phyloP scores from a whole-genome alignment of 2,113 vertebrate species.

The Cyprinodon variegatus region DNA sequence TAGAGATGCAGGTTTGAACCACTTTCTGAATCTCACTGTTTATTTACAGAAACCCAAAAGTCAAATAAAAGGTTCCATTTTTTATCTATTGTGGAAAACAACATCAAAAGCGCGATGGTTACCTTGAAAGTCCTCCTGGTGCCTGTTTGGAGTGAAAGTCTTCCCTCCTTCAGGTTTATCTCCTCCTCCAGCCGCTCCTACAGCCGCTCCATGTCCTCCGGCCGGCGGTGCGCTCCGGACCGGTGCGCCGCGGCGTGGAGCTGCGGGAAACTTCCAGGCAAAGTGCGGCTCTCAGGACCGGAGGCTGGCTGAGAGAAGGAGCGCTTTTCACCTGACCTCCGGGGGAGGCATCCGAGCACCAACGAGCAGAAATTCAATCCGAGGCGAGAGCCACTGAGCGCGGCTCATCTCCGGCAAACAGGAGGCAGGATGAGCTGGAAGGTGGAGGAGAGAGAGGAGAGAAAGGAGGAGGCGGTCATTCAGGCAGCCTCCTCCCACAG shows the following conservation, averaged over 20 bases:
- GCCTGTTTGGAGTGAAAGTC: neutral
- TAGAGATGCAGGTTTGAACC: neutral
- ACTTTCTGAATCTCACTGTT: neutral
- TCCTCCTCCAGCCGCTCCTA: neutral
- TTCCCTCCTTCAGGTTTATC: slow-evolving; percentile 9
- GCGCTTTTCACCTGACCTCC: slow-evolving; percentile 20
- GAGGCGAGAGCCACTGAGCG: slow-evolving; percentile 46
- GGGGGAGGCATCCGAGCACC: slow-evolving; percentile 47
- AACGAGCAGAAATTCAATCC: slow-evolving; percentile 47
- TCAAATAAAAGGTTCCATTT: too few relatives aligned
- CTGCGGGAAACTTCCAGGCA: slow-evolving; percentile 42
- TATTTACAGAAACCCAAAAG: neutral
- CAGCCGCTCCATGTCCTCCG: slow-evolving; percentile 25
- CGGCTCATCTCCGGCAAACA: slow-evolving; percentile 26
- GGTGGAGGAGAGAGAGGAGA: neutral
- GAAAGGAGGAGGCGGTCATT: neutral
- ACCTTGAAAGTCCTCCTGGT: slow-evolving; percentile 48
- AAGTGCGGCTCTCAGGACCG: slow-evolving; percentile 25
- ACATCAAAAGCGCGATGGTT: neutral
- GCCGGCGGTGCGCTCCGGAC: slow-evolving; percentile 2
- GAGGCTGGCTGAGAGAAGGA: neutral
- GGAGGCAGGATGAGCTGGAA: neutral
- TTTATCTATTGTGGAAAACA: neutral
- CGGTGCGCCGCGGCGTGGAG: slow-evolving; percentile 13
- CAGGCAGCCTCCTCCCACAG: neutral